Conservation (phyloP, 2,888 invertebrate genomes). For the Cantharis nigra region DNA sequence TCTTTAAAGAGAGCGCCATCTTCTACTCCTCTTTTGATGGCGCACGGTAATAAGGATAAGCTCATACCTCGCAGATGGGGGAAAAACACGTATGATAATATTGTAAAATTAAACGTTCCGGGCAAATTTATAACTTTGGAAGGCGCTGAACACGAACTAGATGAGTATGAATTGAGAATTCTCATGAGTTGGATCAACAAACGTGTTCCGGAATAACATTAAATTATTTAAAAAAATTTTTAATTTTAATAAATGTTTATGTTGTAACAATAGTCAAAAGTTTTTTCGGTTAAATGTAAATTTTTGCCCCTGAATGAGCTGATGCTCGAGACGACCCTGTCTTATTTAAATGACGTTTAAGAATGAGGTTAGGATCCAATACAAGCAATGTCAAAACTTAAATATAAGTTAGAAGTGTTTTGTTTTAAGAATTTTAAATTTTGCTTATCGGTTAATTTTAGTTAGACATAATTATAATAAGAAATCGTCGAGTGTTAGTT, state of each 20-base stretch:
- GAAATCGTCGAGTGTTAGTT: background rate
- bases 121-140: constrained; percentile 66
- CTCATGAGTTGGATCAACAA: constrained; percentile 66
- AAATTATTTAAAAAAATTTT: no score
- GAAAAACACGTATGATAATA: constrained; percentile 61
- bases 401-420: background rate
- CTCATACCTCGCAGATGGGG: constrained; percentile 72
- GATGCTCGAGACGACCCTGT: background rate
- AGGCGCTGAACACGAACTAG: constrained; percentile 69
- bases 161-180: constrained; percentile 61
- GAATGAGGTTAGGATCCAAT: background rate
- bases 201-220: background rate
- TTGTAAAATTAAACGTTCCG: constrained; percentile 64
- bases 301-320: background rate
- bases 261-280: no score
- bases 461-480: background rate
- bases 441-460: background rate
- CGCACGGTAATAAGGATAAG: constrained; percentile 70
- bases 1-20: constrained; percentile 52
- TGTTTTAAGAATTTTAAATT: background rate
- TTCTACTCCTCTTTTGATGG: constrained; percentile 65
- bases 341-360: background rate
- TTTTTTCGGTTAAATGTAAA: no score
- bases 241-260: background rate
- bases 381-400: background rate